A percentile compares a stretch with the other conserved stretches of the same genome.
Evolutionary conservation across 2,888 invertebrate species (phyloP).

Genomic region (Chloroclysta siterata): DNA sequence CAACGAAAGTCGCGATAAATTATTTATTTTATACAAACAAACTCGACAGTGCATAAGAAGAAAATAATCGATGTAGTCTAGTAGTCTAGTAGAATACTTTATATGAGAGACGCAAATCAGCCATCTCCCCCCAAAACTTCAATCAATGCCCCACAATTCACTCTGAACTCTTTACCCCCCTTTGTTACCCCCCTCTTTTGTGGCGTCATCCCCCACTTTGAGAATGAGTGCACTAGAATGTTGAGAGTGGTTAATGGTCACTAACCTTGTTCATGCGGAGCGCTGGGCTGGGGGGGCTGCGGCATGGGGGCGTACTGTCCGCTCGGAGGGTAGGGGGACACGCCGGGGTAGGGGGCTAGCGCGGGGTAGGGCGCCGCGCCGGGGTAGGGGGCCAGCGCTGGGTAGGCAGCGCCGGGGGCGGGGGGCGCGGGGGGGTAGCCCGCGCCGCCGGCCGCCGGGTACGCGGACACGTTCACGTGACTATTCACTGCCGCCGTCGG

Average conservation of each 20-base stretch:
- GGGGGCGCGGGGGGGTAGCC: constrained; percentile 37
- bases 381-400: constrained; percentile 40
- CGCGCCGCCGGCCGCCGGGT: constrained; percentile 35
- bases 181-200: no score
- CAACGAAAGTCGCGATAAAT: no score
- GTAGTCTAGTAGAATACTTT: no score
- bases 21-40: no score
- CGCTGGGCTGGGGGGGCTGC: constrained; percentile 51
- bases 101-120: no score
- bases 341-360: constrained; percentile 47
- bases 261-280: constrained; percentile 63
- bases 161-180: no score
- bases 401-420: constrained; percentile 36
- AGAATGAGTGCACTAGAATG: no score
- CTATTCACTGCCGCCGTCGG: constrained; percentile 21
- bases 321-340: constrained; percentile 45
- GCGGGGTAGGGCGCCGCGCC: constrained; percentile 45
- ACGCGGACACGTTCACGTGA: constrained; percentile 34
- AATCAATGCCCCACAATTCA: no score
- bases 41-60: no score
- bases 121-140: no score
- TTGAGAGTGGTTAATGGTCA: background rate
- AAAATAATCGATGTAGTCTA: no score
- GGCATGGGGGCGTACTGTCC: constrained; percentile 34
- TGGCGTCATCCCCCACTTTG: no score